phyloP scores from a whole-genome alignment of 2,888 invertebrate genomes.

The Coenonympha glycerion region DNA sequence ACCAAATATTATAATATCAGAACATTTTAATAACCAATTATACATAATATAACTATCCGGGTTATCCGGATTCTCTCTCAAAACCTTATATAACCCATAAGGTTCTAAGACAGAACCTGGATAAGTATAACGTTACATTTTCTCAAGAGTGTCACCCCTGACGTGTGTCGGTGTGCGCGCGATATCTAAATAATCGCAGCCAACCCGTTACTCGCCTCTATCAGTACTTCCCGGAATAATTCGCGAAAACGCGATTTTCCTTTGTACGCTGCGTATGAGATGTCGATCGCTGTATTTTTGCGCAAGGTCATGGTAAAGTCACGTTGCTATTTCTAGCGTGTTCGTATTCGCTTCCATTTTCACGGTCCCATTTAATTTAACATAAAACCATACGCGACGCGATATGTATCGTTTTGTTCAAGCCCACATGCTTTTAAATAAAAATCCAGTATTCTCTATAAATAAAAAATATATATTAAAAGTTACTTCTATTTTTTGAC shows the following conservation, averaged over 20 bases:
- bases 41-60: too few species aligned
- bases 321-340: conserved; percentile 43
- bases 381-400: conserved; percentile 13
- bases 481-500: too few species aligned
- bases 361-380: conserved; percentile 27
- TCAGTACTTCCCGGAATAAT: conserved; percentile 68
- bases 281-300: conserved; percentile 49
- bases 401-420: conserved; percentile 2
- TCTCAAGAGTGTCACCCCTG: conserved; percentile 12
- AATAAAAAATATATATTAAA: too few species aligned
- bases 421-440: neutral
- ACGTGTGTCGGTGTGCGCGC: conserved; percentile 18
- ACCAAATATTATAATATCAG: too few species aligned
- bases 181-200: conserved; percentile 65
- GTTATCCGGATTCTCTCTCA: too few species aligned
- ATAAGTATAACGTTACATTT: neutral
- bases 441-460: too few species aligned
- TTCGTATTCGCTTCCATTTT: conserved; percentile 19
- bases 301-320: conserved; percentile 67
- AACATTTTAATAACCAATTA: too few species aligned
- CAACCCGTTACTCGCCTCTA: conserved; percentile 70
- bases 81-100: too few species aligned
- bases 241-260: conserved; percentile 62
- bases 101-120: neutral
- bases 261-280: conserved; percentile 41